Conservation (phyloP, 1,140 invertebrate genomes). For the Bombus balteatus region DNA sequence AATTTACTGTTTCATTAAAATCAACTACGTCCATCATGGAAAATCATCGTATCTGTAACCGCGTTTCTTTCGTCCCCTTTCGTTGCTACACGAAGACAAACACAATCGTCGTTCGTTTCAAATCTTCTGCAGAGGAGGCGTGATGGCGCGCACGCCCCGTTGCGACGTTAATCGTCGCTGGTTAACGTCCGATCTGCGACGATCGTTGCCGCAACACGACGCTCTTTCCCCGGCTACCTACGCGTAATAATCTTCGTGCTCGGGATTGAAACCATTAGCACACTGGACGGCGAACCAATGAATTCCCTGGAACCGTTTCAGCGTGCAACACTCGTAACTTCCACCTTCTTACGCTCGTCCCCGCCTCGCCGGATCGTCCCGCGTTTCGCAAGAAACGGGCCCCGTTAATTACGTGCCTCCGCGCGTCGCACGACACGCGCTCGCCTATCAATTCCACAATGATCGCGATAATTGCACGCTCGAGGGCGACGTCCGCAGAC, state of each 20-base stretch:
- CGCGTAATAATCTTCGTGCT: slow-evolving; percentile 49
- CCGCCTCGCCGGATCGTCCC: too few relatives aligned
- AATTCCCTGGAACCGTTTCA: slow-evolving; percentile 45
- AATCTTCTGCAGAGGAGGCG: background rate
- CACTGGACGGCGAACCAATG: slow-evolving; percentile 22
- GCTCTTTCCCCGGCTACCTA: slow-evolving; percentile 35
- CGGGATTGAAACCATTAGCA: slow-evolving; percentile 50
- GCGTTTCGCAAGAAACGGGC: slow-evolving; percentile 51
- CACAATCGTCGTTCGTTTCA: background rate
- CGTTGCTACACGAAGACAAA: background rate
- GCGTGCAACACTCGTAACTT: background rate
- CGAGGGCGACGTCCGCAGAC: background rate
- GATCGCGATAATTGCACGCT: slow-evolving; percentile 21
- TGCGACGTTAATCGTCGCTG: slow-evolving; percentile 58
- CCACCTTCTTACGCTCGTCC: slow-evolving; percentile 5
- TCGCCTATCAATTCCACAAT: slow-evolving; percentile 38
- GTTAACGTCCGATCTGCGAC: slow-evolving; percentile 48
- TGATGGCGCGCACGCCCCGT: slow-evolving; percentile 36
- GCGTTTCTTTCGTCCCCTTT: background rate
- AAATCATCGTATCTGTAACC: background rate
- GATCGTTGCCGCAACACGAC: slow-evolving; percentile 19
- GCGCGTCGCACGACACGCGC: background rate
- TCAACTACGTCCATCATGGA: background rate
- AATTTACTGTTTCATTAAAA: background rate
- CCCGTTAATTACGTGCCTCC: slow-evolving; percentile 51